phyloP scores from a whole-genome alignment of 1,140 invertebrate genomes.

The Drosophila orosa region DNA sequence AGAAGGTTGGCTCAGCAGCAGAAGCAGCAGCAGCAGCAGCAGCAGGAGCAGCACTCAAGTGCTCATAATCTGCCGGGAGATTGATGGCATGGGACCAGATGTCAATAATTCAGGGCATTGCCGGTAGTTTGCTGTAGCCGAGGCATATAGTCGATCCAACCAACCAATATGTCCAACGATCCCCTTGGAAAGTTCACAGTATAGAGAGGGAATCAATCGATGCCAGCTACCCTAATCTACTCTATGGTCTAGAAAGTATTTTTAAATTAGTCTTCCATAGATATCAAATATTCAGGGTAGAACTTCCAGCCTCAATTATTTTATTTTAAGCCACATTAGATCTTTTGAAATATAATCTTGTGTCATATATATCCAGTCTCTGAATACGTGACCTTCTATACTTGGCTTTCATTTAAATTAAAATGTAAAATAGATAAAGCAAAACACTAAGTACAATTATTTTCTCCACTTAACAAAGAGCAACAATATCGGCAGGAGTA shows the following conservation, averaged over 20 bases:
- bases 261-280: not conserved
- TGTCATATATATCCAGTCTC: too few species aligned
- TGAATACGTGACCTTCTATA: too few species aligned
- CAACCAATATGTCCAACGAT: not conserved
- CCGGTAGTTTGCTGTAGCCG: conserved; percentile 40
- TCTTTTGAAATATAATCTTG: not conserved
- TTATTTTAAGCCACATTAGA: not conserved
- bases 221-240: not conserved
- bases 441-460: not conserved
- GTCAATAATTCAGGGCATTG: conserved; percentile 75
- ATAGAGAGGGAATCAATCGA: not conserved
- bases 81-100: conserved; percentile 73
- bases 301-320: not conserved
- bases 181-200: not conserved
- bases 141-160: not conserved
- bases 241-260: not conserved
- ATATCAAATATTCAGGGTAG: not conserved
- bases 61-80: conserved; percentile 69
- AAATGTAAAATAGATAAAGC: not conserved
- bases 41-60: conserved; percentile 47
- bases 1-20: conserved; percentile 38
- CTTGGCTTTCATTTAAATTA: too few species aligned
- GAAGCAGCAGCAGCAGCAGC: conserved; percentile 26
- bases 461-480: not conserved
- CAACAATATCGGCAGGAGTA: not conserved